Evolutionary conservation across 1,140 invertebrate species (phyloP).

Genomic region (Drosophila jambulina): DNA sequence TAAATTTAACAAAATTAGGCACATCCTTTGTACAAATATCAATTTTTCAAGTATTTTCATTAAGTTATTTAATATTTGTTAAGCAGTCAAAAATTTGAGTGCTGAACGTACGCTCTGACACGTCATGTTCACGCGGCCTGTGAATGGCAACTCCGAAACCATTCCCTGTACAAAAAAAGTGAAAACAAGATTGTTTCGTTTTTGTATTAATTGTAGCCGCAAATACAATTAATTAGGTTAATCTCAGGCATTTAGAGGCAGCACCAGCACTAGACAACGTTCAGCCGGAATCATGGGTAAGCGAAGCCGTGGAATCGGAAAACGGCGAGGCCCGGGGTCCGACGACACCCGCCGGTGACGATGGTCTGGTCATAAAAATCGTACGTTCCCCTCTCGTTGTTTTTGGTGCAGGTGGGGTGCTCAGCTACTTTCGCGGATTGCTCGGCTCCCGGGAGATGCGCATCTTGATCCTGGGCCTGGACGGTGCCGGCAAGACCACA

Average conservation of each 20-base stretch:
- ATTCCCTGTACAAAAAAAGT: conserved; percentile 68
- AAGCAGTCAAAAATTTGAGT: not conserved
- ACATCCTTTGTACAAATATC: too few species aligned
- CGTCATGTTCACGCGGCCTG: conserved; percentile 68
- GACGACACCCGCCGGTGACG: conserved; percentile 35
- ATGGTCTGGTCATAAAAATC: conserved; percentile 63
- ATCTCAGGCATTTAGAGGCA: conserved; percentile 75
- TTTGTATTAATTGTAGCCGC: conserved; percentile 51
- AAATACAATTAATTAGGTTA: conserved; percentile 72
- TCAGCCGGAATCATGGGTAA: conserved; percentile 72
- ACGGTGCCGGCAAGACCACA: conserved; percentile 99
- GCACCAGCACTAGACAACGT: conserved; percentile 50
- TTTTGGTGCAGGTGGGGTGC: conserved; percentile 92
- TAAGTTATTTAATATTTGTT: not conserved
- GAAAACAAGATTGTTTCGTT: conserved; percentile 72
- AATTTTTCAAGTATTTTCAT: not conserved
- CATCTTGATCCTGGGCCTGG: conserved; percentile 98
- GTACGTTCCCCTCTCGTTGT: conserved; percentile 34
- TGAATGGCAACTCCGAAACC: conserved; percentile 58
- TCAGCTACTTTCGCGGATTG: conserved; percentile 97
- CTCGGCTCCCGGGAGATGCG: conserved; percentile 98
- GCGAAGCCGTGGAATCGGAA: conserved; percentile 2
- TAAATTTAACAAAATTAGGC: too few species aligned
- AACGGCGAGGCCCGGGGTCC: not conserved
- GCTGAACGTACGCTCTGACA: conserved; percentile 70